Percentiles rank a stretch among this genome's conserved stretches.
These are phyloP conservation scores for Heteromurus nitidus DNA, from an alignment of 2,888 invertebrate genomes.

Conservation along the genomic window DNA sequence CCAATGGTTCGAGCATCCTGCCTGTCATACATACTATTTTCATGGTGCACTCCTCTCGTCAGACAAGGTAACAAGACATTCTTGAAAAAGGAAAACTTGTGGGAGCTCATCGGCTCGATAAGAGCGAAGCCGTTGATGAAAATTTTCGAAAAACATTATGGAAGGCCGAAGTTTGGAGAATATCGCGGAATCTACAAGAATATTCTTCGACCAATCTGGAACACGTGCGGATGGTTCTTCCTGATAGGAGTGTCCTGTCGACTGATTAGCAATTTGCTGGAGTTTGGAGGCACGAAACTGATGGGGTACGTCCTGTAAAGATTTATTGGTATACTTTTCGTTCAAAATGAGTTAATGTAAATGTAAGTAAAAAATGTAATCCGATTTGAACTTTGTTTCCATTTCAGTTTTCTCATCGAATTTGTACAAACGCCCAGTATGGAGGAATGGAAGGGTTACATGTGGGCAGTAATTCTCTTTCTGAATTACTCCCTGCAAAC, in stretches of 20 bases:
- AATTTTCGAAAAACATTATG: constrained; percentile 12
- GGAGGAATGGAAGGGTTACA: constrained; percentile 46
- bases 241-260: constrained; percentile 76
- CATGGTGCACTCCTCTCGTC: constrained; percentile 92
- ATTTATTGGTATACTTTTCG: too few relatives aligned
- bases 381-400: neutral
- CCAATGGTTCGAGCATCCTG: constrained; percentile 91
- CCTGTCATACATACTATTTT: constrained; percentile 88
- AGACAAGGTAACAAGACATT: constrained; percentile 89
- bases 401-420: constrained; percentile 70
- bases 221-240: constrained; percentile 77
- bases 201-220: constrained; percentile 76
- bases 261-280: constrained; percentile 76
- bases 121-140: constrained; percentile 2
- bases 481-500: neutral
- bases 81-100: constrained; percentile 87
- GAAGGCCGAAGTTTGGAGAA: constrained; percentile 17
- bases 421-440: constrained; percentile 36
- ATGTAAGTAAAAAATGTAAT: too few relatives aligned
- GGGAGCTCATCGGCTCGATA: constrained; percentile 84
- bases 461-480: constrained; percentile 74
- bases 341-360: too few relatives aligned
- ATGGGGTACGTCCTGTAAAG: constrained; percentile 75
- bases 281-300: constrained; percentile 78
- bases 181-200: constrained; percentile 39